phyloP scores from a whole-genome alignment of 2,888 invertebrate species.

The Patella depressa region DNA sequence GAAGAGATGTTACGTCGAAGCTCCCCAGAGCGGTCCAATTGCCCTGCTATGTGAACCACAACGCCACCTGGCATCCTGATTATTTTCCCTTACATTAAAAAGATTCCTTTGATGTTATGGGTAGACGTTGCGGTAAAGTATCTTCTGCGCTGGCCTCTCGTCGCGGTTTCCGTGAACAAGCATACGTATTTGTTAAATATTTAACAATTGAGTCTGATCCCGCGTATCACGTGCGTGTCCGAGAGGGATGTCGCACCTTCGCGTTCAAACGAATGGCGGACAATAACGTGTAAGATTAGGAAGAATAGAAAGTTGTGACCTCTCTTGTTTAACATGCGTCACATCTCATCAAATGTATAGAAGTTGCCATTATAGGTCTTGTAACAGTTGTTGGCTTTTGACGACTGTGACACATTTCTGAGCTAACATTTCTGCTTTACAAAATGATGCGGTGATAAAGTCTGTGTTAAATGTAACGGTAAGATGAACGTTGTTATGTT shows the following conservation, averaged over 20 bases:
- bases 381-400: too few species aligned
- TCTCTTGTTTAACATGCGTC: conserved; percentile 12
- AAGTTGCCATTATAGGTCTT: too few species aligned
- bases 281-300: conserved; percentile 1
- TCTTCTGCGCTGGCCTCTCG: neutral
- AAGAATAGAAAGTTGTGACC: conserved; percentile 5
- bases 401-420: too few species aligned
- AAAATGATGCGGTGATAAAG: too few species aligned
- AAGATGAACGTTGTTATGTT: too few species aligned
- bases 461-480: too few species aligned
- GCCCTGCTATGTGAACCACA: neutral
- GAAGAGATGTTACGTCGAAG: neutral
- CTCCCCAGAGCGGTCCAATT: neutral
- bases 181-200: conserved; percentile 1
- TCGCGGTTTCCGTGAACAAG: neutral
- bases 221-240: neutral
- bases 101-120: too few species aligned
- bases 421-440: too few species aligned
- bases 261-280: neutral
- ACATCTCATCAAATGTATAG: neutral
- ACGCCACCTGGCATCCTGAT: neutral
- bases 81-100: too few species aligned
- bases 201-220: neutral
- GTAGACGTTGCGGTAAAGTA: too few species aligned
- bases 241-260: conserved; percentile 2